These are phyloP conservation scores for Strix uralensis DNA, from an alignment of 2,113 vertebrate species.

Conservation along the genomic window DNA sequence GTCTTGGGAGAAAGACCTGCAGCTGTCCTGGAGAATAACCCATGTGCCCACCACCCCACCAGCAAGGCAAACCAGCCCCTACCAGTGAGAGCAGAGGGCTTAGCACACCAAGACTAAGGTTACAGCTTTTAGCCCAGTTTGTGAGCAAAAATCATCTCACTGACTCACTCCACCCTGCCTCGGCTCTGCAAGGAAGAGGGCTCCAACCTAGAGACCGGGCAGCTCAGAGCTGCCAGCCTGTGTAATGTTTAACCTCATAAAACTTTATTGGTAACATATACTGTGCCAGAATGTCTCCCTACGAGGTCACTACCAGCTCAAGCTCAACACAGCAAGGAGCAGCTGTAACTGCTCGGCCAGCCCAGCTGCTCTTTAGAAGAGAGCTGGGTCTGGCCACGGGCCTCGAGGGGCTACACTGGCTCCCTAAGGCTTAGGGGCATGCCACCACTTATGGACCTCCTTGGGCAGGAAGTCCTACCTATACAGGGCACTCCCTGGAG, in stretches of 20 bases:
- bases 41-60: background rate
- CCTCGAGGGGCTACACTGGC: background rate
- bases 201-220: background rate
- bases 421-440: background rate
- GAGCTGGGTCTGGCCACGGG: background rate
- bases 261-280: conserved; percentile 61
- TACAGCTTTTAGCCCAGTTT: background rate
- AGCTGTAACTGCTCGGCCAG: background rate
- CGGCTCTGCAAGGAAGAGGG: background rate
- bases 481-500: background rate
- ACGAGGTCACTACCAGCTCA: background rate
- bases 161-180: background rate
- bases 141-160: background rate
- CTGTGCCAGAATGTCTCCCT: background rate
- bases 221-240: background rate
- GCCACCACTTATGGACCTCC: background rate
- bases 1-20: background rate
- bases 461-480: background rate
- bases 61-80: background rate
- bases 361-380: background rate
- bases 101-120: background rate
- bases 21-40: background rate
- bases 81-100: background rate
- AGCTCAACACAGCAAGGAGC: background rate
- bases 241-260: conserved; percentile 66